Evolutionary conservation across 2,113 vertebrate genomes (phyloP), one percentile per base, ranked within the genome.

Genomic region (Lucifuga dentata): DNA sequence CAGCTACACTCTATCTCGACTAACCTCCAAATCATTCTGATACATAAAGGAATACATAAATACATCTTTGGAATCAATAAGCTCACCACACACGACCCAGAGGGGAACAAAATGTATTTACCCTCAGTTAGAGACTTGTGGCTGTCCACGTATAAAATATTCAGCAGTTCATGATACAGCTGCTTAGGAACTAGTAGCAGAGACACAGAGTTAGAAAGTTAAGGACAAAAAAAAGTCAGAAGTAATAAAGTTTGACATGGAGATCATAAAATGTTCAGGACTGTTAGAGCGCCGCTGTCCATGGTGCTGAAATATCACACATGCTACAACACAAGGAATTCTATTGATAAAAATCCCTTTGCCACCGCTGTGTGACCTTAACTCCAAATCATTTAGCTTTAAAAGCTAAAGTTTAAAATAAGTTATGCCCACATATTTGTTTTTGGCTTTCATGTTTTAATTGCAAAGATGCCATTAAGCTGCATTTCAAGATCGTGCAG

Each of bases 291-390:
- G 49, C 11, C 8, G 44, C 85, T 91, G 78, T 92, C 89, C 85
- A 9, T 80, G 81, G 91, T 92, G 62, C 88, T 90, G 88, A 91
- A 90, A 77, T 23, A 5, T 8, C 39, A 83, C n/a, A n/a, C n/a
- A n/a, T n/a, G n/a, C n/a, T n/a, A n/a, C n/a, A n/a, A n/a, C n/a
- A n/a, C n/a, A n/a, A n/a, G n/a, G n/a, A n/a, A n/a, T n/a, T n/a
- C n/a, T n/a, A n/a, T n/a, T n/a, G n/a, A n/a, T n/a, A n/a, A n/a
- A n/a, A n/a, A n/a, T n/a, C n/a, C n/a, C n/a, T n/a, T n/a, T n/a
- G n/a, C n/a, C n/a, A n/a, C n/a, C n/a, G n/a, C n/a, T n/a, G n/a
- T n/a, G n/a, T n/a, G n/a, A n/a, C n/a, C n/a, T n/a, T n/a, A n/a
- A n/a, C n/a, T n/a, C n/a, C n/a, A n/a, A n/a, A n/a, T n/a, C n/a